phyloP scores from a whole-genome alignment of 2,797 vertebrate species.

The Bucorvus abyssinicus region DNA sequence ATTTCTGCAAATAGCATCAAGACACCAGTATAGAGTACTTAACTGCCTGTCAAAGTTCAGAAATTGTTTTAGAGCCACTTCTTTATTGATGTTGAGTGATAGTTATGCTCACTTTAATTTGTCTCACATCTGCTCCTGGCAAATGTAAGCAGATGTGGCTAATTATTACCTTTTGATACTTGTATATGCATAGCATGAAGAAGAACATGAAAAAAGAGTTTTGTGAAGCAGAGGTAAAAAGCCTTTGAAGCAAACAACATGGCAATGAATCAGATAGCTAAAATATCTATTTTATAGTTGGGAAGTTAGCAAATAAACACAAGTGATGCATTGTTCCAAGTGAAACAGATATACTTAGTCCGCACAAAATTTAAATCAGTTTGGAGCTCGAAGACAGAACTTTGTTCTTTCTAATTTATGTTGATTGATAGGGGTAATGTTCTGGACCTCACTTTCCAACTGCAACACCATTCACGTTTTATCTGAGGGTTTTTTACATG shows the following conservation, averaged over 20 bases:
- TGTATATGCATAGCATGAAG: conserved; percentile 14
- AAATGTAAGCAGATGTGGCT: conserved; percentile 72
- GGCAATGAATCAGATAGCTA: not conserved
- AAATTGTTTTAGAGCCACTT: conserved; percentile 13
- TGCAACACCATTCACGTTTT: not conserved
- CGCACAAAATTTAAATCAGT: not conserved
- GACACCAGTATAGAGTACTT: not conserved
- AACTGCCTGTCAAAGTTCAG: not conserved
- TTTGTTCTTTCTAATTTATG: not conserved
- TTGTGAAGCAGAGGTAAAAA: conserved; percentile 29
- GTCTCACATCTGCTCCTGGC: conserved; percentile 65
- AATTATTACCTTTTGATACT: conserved; percentile 66
- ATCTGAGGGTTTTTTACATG: not conserved
- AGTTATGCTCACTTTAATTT: conserved; percentile 64
- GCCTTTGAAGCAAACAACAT: not conserved
- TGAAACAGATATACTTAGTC: not conserved
- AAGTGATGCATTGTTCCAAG: conserved; percentile 1
- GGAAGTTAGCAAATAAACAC: conserved; percentile 53
- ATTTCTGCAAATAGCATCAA: conserved; percentile 18
- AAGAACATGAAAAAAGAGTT: conserved; percentile 4
- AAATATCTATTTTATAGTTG: conserved; percentile 4
- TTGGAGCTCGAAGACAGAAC: not conserved
- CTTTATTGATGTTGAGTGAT: conserved; percentile 53
- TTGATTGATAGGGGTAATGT: not conserved
- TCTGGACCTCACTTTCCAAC: not conserved